Evolutionary conservation across 37 sponge, comb jelly and placozoan genomes (phyloP).

Genomic region (Corticium candelabrum): DNA sequence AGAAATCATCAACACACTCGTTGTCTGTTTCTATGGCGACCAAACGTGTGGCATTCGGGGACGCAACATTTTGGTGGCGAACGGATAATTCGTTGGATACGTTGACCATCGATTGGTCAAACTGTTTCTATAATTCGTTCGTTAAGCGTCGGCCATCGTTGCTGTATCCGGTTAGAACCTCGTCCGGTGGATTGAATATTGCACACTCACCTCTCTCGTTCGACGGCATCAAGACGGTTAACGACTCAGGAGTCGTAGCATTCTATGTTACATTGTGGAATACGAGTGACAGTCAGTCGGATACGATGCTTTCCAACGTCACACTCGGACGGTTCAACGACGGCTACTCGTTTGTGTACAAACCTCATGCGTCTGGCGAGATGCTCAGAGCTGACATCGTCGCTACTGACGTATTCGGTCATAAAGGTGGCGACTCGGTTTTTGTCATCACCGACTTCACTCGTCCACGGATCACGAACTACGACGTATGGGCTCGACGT

Average conservation of each 20-base stretch:
- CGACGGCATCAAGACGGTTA: neutral
- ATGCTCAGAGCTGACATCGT: neutral
- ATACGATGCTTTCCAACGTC: neutral
- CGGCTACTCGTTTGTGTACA: no score
- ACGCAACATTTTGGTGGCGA: neutral
- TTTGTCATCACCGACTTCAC: neutral
- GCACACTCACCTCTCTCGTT: neutral
- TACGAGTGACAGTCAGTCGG: neutral
- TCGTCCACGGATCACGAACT: neutral
- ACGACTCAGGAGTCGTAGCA: neutral
- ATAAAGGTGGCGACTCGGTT: neutral
- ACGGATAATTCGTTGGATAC: neutral
- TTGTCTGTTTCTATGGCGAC: no score
- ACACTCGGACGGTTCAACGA: neutral
- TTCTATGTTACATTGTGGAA: neutral
- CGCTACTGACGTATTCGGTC: neutral
- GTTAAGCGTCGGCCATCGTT: neutral
- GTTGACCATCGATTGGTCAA: neutral
- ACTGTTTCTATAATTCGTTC: neutral
- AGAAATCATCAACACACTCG: no score
- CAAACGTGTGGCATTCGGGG: neutral
- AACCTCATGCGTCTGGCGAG: no score
- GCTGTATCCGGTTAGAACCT: neutral
- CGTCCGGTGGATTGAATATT: neutral
- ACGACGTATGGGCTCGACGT: neutral